These are phyloP conservation scores for Psilopogon haemacephalus DNA, from an alignment of 2,113 vertebrate genomes.

Conservation along the genomic window DNA sequence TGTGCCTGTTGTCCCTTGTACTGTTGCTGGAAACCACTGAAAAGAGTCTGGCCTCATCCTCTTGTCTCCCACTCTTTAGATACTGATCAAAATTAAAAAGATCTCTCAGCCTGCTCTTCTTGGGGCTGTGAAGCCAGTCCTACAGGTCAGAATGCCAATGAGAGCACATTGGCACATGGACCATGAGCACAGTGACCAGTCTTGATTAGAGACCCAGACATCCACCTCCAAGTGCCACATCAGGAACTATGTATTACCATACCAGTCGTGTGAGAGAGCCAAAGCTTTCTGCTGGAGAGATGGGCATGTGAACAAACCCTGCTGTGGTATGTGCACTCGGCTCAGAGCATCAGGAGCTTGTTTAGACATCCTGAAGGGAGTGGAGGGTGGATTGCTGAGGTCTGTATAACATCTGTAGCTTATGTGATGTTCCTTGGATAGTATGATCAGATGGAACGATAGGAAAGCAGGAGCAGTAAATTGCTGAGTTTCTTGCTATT, in stretches of 20 bases:
- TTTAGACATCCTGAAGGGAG: not conserved
- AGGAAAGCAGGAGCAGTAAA: not conserved
- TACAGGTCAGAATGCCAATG: not conserved
- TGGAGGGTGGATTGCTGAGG: not conserved
- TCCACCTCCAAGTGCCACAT: not conserved
- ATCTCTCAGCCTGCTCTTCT: too few relatives aligned
- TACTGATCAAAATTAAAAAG: too few relatives aligned
- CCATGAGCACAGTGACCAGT: fast-evolving
- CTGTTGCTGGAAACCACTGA: too few relatives aligned
- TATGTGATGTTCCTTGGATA: not conserved
- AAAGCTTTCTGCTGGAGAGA: not conserved
- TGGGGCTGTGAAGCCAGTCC: too few relatives aligned
- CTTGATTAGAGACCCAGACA: not conserved
- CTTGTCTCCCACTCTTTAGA: too few relatives aligned
- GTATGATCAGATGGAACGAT: not conserved
- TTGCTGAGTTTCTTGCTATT: not conserved
- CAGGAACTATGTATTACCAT: not conserved
- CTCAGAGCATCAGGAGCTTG: not conserved
- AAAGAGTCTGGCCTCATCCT: too few relatives aligned
- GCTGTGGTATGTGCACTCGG: not conserved
- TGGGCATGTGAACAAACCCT: not conserved
- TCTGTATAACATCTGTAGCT: not conserved
- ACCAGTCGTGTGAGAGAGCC: not conserved
- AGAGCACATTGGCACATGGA: fast-evolving
- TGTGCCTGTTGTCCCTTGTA: too few relatives aligned